phyloP scores from a whole-genome alignment of 2,888 invertebrate species.

The Tridacna gigas region DNA sequence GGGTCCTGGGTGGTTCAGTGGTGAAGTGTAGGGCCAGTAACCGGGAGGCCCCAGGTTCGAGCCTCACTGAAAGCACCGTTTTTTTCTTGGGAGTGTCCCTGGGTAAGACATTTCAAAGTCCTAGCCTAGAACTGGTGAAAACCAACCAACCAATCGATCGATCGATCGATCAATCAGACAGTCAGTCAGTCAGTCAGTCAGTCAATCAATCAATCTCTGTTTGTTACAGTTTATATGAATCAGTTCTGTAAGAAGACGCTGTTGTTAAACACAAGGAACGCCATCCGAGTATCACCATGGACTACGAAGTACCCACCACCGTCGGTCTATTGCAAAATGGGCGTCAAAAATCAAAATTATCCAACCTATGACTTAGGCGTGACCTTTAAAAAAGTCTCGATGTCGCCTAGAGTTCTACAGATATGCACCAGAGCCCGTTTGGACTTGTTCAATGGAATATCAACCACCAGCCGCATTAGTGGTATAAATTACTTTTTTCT shows the following conservation, averaged over 20 bases:
- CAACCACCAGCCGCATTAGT: not conserved
- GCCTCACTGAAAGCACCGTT: too few relatives aligned
- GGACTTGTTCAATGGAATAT: slow-evolving; percentile 13
- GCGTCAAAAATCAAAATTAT: slow-evolving; percentile 1
- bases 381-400: slow-evolving; percentile 21
- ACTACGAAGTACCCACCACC: slow-evolving; percentile 15
- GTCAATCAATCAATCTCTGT: too few relatives aligned
- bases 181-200: too few relatives aligned
- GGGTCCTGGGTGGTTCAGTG: too few relatives aligned
- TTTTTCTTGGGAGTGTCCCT: too few relatives aligned
- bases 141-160: too few relatives aligned
- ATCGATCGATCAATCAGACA: too few relatives aligned
- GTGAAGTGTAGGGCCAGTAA: too few relatives aligned
- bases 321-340: slow-evolving; percentile 1
- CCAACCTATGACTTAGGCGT: slow-evolving; percentile 3
- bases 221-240: slow-evolving; percentile 29
- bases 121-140: too few relatives aligned
- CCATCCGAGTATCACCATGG: slow-evolving; percentile 24
- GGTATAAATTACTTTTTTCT: not conserved
- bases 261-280: slow-evolving; percentile 12
- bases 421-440: slow-evolving; percentile 7
- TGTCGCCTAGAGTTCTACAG: not conserved
- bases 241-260: slow-evolving; percentile 1
- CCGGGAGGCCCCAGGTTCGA: too few relatives aligned
- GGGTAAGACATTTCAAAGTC: too few relatives aligned